Evolutionary conservation across 2,797 vertebrate species (phyloP), one percentile per base, ranked within the genome.

Genomic region (Leucoraja ocellata): DNA sequence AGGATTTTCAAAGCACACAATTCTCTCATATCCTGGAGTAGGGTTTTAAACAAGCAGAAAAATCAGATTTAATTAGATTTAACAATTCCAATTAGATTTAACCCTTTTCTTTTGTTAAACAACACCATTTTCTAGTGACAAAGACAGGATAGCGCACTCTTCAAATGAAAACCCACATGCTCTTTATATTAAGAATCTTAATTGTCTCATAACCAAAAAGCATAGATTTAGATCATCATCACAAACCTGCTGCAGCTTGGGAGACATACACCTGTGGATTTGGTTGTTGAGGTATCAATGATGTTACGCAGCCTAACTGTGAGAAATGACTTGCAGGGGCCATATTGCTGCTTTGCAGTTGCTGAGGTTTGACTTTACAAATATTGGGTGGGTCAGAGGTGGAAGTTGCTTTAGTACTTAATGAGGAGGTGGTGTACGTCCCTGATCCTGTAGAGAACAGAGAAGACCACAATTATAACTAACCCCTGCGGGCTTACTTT

Each of bases 351-450:
- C 97, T 98, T 95, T 99, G 99, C 93, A 99, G 94, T 94, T 99
- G 99, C 94, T 99, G 99, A 71, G 99, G 99, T 94, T 99, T 99
- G 96, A 99, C 99, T 96, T 99, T 99, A 95, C 99, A 99, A 95
- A 99, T 99, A 94, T 99, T 99, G 5, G 99, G 99, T 93, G 98
- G 98, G 94, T 99, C 99, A 0, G 98, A 98, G 7, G 98, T 98
- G 14, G 98, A 98, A 76, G 99, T 98, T 90, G 98, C 98, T 96
- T 99, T 99, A 0, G 99, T 99, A 96, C 98, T 98, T 94, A 99
- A 96, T 36, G 99, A 99, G 46, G 98, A 98, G 0, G 99, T 99
- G 88, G 98, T 99, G 54, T 99, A 99, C 71, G 99, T 99, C 93
- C 97, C 98, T 94, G 98, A 97, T 94, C 97, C 99, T 99, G 95